Base-by-base conservation (phyloP, 2,888 invertebrate species). In the Oscheius myriophilus region DNA sequence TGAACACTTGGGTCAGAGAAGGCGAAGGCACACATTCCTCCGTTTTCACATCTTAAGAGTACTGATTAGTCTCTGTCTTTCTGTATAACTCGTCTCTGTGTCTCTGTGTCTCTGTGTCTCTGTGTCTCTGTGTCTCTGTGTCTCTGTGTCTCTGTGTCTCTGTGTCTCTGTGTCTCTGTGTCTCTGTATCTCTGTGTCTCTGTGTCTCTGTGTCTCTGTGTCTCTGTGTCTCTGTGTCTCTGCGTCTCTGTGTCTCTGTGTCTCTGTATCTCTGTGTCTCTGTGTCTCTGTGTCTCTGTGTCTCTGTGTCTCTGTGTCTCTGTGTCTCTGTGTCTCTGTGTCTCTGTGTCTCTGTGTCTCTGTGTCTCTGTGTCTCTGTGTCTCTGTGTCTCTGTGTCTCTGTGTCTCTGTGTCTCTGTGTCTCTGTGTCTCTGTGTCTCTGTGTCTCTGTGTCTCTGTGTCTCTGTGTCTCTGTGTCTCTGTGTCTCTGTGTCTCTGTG, bases 11-110 rank as follows among this genome's bases (percentile, higher is more conserved):
- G 70, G 39, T 79, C 59, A 3, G 73, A 67, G 25, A 69, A 72
- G 43, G 72, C 64, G 57, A 69, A 79, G 2, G 79, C 78, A 54
- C 81, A 81, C 49, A 77, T 81, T 21, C 81, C 81, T 21, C 81
- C 79, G 63, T 81, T 81, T 49, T 69, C 61, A 64, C 81, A 81
- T 18, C 58, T 68, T 21, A 25, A 54, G 39, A 45, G n/a, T 2
- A 2, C 16, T 7, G 54, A n/a, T n/a, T n/a, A n/a, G n/a, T n/a
- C n/a, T n/a, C n/a, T n/a, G n/a, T n/a, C n/a, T n/a, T n/a, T n/a
- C n/a, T n/a, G n/a, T n/a, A n/a, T n/a, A n/a, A n/a, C n/a, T n/a
- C 21, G 49, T 49, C n/a, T 21, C 49, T 49, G 21, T n/a, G 3
- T 18, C 21, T 18, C 11, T 49, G 4, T 49, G 3, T 33, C 33